Evolutionary conservation across 2,888 invertebrate species (phyloP).

Genomic region (Agriopis marginaria): DNA sequence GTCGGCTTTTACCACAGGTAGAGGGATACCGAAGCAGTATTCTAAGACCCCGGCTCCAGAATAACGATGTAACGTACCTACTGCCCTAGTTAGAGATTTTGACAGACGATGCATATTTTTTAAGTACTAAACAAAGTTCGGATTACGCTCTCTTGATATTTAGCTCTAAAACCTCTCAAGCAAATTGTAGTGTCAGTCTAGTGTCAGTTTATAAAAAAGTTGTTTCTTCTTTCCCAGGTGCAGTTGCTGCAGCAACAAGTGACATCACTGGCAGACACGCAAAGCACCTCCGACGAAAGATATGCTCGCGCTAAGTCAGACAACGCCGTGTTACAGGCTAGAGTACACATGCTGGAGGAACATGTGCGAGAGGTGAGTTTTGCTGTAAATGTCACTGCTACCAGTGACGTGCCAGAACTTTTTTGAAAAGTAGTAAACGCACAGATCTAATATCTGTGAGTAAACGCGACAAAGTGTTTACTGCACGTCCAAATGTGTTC

Average conservation of each 20-base stretch:
- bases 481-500: neutral
- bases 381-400: constrained; percentile 3
- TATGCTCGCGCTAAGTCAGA: constrained; percentile 96
- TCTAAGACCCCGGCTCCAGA: no score
- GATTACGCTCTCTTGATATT: no score
- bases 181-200: neutral
- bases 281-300: constrained; percentile 94
- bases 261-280: constrained; percentile 94
- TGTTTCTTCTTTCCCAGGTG: constrained; percentile 87
- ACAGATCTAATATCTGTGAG: no score
- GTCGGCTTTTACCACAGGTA: no score
- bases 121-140: no score
- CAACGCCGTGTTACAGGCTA: constrained; percentile 95
- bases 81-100: no score
- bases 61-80: no score
- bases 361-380: constrained; percentile 89
- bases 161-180: neutral
- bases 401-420: neutral
- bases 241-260: constrained; percentile 97
- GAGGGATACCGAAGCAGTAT: no score
- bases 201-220: neutral
- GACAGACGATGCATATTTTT: no score
- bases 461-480: neutral
- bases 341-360: constrained; percentile 97
- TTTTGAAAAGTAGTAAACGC: neutral